Evolutionary conservation across 2,113 vertebrate genomes (phyloP), one percentile per base, ranked within the genome.

Genomic region (Callopanchax toddi): DNA sequence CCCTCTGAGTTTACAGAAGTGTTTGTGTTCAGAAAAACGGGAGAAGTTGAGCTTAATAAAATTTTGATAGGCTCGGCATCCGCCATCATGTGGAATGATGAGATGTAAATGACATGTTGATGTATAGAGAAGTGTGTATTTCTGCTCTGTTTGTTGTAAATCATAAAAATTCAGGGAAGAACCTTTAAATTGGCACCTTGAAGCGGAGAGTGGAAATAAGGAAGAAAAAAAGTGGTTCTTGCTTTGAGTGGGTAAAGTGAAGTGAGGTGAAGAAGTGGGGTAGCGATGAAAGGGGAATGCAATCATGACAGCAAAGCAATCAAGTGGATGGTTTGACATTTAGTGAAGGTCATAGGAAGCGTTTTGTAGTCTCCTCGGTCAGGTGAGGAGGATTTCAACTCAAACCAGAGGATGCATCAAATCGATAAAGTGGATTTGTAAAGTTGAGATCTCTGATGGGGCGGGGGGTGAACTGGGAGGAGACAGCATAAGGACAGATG

Each of bases 361-460:
- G 0, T 17, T 61, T 63, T 74, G 55, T 45, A 39, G 56, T 49
- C 42, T 26, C 34, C 17, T 25, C 5, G 49, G 50, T 79, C 36
- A 66, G 57, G 66, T 75, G 43, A 62, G 69, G 53, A 74, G 46
- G 21, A 57, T 2, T 23, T 49, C 46, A 52, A 48, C 68, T 20
- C 16, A n/a, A 46, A 57, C 43, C 11, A 43, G 43, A 71, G 49
- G 21, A 67, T 25, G 53, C 62, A 66, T 50, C 29, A 58, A 80
- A 82, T 84, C 64, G 48, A 78, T 78, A 59, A 71, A 79, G 66
- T 60, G 56, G 60, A 71, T 73, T 75, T 73, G 70, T 65, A 49
- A 46, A 78, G 76, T 54, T 11, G 43, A 63, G 40, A 18, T 29
- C 25, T n/a, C 58, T 0, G 40, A 12, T 1, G 55, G 1, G 37